Conservation (phyloP, 2,797 vertebrate species). For the Clarias pachynema region DNA sequence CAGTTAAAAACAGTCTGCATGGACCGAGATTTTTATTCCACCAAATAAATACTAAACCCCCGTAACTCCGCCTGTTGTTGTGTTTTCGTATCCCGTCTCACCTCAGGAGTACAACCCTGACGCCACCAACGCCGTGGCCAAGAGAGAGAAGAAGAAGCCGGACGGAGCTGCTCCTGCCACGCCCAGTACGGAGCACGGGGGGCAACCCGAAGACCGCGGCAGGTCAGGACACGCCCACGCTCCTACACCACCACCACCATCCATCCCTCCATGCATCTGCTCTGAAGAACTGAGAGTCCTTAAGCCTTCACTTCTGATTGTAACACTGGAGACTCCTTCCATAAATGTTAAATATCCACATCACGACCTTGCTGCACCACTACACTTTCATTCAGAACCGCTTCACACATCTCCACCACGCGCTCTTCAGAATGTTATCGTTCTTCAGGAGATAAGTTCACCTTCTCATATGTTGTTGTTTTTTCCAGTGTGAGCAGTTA, state of each 20-base stretch:
- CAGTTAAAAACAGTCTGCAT: not conserved
- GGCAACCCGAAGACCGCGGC: slow-evolving; percentile 88
- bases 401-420: not conserved
- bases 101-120: slow-evolving; percentile 96
- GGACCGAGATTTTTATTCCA: not conserved
- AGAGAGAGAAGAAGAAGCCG: slow-evolving; percentile 88
- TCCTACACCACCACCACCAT: not conserved
- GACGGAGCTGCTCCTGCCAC: slow-evolving; percentile 88
- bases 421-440: not conserved
- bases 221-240: slow-evolving; percentile 68
- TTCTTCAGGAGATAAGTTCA: not conserved
- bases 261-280: not conserved
- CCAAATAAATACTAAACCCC: not conserved
- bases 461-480: not conserved
- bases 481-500: slow-evolving; percentile 90
- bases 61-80: not conserved
- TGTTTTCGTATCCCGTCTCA: not conserved
- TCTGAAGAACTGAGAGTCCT: too few relatives aligned
- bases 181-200: slow-evolving; percentile 82
- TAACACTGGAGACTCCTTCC: not conserved
- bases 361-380: not conserved
- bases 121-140: slow-evolving; percentile 82
- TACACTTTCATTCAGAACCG: not conserved
- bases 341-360: not conserved
- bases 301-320: not conserved